Base-by-base conservation (phyloP, 2,888 invertebrate species). In the Shargacucullia verbasci region DNA sequence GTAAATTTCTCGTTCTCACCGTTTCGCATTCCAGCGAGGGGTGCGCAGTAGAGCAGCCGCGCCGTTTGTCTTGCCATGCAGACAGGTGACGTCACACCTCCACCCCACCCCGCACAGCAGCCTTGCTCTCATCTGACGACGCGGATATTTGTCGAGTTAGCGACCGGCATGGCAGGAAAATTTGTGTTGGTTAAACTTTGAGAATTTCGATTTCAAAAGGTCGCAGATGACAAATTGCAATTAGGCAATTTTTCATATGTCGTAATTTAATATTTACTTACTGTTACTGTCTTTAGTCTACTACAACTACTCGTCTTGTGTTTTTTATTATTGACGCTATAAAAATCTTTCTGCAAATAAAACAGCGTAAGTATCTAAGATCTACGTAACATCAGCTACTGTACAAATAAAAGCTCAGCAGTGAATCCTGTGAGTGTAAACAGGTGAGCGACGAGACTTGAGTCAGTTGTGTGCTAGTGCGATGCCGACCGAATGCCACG, bases 31-130 rank as follows among this genome's bases (percentile, higher is more conserved):
- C n/a, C n/a, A n/a, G n/a, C 43, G 27, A 38, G 14, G 9, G 41
- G 39, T 34, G 31, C 15, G 13, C 40, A 56, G 9, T 12, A 20
- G 10, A 12, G 45, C 45, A 44, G 45, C 10, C 35, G 33, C 20
- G 37, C 34, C 37, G 49, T 37, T 46, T 65, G 50, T 59, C 43
- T 47, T 59, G 67, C 20, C 25, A 13, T 43, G 45, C n/a, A 41
- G 62, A 58, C 37, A 40, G 14, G 61, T 60, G 60, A 67, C 39
- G 38, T 58, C 62, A 35, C 41, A n/a, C 9, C 7, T 5, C 9
- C n/a, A n/a, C n/a, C n/a, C 33, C 9, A 34, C 10, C 8, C 13
- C 13, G 1, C 9, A n/a, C n/a, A n/a, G n/a, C n/a, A n/a, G n/a
- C n/a, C n/a, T n/a, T n/a, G 11, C 25, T 27, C 29, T n/a, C 8